Conservation (phyloP, 1,140 invertebrate genomes). For the Drosophila eugracilis region DNA sequence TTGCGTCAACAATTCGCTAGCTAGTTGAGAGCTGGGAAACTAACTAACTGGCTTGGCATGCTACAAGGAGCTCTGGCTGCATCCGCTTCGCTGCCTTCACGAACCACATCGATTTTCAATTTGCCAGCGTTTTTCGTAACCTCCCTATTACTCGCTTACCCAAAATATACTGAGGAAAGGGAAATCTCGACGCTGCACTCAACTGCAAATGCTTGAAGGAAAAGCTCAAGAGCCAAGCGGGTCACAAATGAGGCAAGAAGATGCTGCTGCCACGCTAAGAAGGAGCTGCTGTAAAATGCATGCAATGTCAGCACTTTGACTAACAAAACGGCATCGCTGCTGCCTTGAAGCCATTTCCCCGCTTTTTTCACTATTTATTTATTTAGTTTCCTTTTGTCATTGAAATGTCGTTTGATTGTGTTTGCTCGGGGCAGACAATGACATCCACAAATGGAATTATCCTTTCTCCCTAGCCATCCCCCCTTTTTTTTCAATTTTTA, state of each 20-base stretch:
- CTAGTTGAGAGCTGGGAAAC: conserved; percentile 29
- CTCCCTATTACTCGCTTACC: conserved; percentile 7
- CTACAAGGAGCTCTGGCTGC: conserved; percentile 12
- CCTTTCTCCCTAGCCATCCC: too few species aligned
- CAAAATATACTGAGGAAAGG: conserved; percentile 4
- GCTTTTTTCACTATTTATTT: conserved; percentile 48
- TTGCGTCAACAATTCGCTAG: conserved; percentile 50
- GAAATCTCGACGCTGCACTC: conserved; percentile 59
- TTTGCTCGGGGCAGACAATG: conserved; percentile 43
- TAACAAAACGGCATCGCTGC: conserved; percentile 49
- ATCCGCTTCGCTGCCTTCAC: conserved; percentile 35
- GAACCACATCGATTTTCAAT: conserved; percentile 67
- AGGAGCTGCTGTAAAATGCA: conserved; percentile 37
- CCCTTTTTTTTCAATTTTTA: conserved; percentile 6
- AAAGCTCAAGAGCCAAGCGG: conserved; percentile 17
- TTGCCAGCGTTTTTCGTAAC: conserved; percentile 37
- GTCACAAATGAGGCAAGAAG: conserved; percentile 59
- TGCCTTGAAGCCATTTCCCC: conserved; percentile 32
- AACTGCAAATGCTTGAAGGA: conserved; percentile 27
- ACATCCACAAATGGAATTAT: conserved; percentile 38
- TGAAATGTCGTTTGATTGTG: conserved; percentile 47
- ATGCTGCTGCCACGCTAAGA: conserved; percentile 25
- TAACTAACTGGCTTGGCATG: conserved; percentile 36
- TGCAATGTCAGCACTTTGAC: conserved; percentile 43
- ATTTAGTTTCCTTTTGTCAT: conserved; percentile 46